phyloP scores from a whole-genome alignment of 2,113 vertebrate genomes.

The Emydocephalus ijimae region DNA sequence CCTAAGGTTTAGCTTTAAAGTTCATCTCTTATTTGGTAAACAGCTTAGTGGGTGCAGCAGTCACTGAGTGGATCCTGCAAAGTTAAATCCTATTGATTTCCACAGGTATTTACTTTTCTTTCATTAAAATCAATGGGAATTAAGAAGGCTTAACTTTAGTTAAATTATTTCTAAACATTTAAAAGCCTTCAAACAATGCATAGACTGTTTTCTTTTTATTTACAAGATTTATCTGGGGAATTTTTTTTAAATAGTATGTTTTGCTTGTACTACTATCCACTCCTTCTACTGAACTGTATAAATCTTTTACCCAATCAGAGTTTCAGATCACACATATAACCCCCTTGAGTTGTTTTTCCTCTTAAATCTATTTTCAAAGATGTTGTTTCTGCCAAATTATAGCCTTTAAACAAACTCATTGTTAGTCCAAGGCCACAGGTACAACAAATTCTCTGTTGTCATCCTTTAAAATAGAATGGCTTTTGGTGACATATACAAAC shows the following conservation, averaged over 20 bases:
- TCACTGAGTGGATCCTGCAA: not conserved
- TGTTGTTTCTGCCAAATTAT: not conserved
- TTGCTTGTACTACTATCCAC: not conserved
- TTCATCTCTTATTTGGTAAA: not conserved
- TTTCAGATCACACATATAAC: not conserved
- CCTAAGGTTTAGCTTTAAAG: not conserved
- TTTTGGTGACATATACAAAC: not conserved
- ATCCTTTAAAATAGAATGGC: not conserved
- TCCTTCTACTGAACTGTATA: not conserved
- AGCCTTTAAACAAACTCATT: not conserved
- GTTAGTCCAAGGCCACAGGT: not conserved
- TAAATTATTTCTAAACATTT: not conserved
- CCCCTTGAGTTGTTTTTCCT: not conserved
- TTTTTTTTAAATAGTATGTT: not conserved
- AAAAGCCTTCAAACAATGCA: not conserved
- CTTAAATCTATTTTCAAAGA: not conserved
- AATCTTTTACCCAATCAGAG: not conserved
- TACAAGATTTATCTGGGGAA: not conserved
- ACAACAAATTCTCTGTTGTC: not conserved
- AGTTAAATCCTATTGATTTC: not conserved
- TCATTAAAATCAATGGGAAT: not conserved
- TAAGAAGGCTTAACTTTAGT: not conserved
- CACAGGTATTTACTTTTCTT: not conserved
- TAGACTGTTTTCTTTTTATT: not conserved
- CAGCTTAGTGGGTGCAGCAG: not conserved